Conservation (phyloP, 2,888 invertebrate genomes). For the Chelonus formosanus region DNA sequence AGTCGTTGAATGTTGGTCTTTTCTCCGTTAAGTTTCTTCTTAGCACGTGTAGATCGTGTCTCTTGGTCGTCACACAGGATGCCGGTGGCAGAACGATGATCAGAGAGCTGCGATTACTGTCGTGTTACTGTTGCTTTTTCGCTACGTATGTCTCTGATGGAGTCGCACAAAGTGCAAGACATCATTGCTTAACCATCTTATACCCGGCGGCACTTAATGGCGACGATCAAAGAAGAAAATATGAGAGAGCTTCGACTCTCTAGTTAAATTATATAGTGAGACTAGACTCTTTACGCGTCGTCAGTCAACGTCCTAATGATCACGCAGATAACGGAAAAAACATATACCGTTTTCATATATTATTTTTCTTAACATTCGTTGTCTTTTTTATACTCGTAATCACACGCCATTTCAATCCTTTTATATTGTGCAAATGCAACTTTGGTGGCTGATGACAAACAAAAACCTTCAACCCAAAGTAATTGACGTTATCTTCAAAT, state of each 20-base stretch:
- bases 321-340: constrained; percentile 39
- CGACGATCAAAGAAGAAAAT: constrained; percentile 39
- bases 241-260: constrained; percentile 35
- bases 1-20: constrained; percentile 32
- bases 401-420: not conserved
- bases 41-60: constrained; percentile 27
- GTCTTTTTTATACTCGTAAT: not conserved
- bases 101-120: constrained; percentile 52
- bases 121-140: constrained; percentile 44
- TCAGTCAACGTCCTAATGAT: constrained; percentile 38
- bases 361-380: constrained; percentile 31
- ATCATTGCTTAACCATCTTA: constrained; percentile 17
- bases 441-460: constrained; percentile 35
- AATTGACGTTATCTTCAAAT: constrained; percentile 41
- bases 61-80: constrained; percentile 32
- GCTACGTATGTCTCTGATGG: constrained; percentile 32
- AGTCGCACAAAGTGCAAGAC: constrained; percentile 12
- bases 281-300: constrained; percentile 18
- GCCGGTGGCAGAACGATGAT: constrained; percentile 49
- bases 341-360: constrained; percentile 40
- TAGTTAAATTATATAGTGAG: constrained; percentile 39
- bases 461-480: constrained; percentile 21
- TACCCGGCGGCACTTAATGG: constrained; percentile 19
- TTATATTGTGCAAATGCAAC: not conserved
- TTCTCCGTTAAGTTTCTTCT: constrained; percentile 20